Conservation (phyloP, 2,797 vertebrate genomes). For the Neosalanx taihuensis region DNA sequence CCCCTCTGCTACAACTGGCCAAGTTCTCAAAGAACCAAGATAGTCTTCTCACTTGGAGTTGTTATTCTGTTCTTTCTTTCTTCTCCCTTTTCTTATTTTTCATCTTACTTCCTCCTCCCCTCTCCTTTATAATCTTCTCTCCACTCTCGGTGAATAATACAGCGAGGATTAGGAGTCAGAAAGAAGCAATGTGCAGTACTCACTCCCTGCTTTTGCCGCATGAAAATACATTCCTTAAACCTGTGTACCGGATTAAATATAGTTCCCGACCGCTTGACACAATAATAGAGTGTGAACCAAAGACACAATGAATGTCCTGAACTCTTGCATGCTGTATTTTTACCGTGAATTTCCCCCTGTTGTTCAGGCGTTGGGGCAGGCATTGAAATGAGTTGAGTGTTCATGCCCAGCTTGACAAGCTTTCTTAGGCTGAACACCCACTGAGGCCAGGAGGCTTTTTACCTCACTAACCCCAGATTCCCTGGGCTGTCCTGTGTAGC, state of each 20-base stretch:
- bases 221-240: conserved; percentile 65
- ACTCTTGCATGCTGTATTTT: conserved; percentile 45
- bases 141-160: conserved; percentile 59
- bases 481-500: too few species aligned
- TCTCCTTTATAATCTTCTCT: conserved; percentile 15
- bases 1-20: too few species aligned
- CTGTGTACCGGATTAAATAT: conserved; percentile 67
- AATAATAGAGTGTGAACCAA: conserved; percentile 50
- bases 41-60: too few species aligned
- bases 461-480: too few species aligned
- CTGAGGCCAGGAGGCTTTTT: too few species aligned
- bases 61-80: conserved; percentile 10
- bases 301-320: conserved; percentile 58
- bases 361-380: conserved; percentile 29
- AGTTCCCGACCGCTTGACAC: conserved; percentile 31
- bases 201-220: conserved; percentile 50
- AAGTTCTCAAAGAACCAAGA: too few species aligned
- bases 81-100: conserved; percentile 9
- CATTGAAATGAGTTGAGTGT: conserved; percentile 41
- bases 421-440: too few species aligned
- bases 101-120: conserved; percentile 14
- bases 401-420: not conserved
- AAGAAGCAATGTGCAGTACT: conserved; percentile 43
- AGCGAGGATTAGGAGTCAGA: conserved; percentile 60
- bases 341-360: conserved; percentile 33